Base-by-base conservation (phyloP, 2,888 invertebrate genomes). In the Drosophila falleni region DNA sequence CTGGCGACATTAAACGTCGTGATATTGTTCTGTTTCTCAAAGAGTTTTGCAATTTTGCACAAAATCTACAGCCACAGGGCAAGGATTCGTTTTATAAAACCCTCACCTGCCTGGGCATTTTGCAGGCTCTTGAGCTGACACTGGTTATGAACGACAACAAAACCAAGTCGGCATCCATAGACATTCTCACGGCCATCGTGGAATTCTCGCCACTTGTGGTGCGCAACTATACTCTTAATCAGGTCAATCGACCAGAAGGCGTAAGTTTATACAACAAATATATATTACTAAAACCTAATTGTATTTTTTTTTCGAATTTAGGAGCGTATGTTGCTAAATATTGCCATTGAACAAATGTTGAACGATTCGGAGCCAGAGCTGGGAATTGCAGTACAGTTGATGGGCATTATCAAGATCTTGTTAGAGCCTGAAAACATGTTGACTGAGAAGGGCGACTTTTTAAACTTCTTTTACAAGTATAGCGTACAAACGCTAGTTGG, bases 351-450 rank as follows among this genome's bases (percentile, higher is more conserved):
- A 93, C 99, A 99, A 94, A 97, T 99, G 96, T 96, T 99, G 73
- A 96, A 97, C 89, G 99, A 99, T 93, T 95, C 96, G 68, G 99
- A 99, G 93, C 97, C 98, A 67, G 99, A 99, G 94, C 93, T 99
- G 81, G 99, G 99, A 71, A 98, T 98, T 85, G 99, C 99, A 65
- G 98, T 99, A 81, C 99, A 99, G 94, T 94, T 99, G 74, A 98
- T 98, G 95, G 98, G 98, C 63, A 98, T 99, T 59, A 94, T 99
- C 41, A 95, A 98, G 90, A 95, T 98, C 82, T 94, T 99, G 35
- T 94, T 99, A 54, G 99, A 99, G 93, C 99, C 99, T 8, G 99
- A 99, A 93, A 99, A 99, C 93, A 99, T 99, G 99, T 94, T 99
- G 78, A 97, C 98, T 64, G 99, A 99, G 94, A 99, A 99, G 93